Base-by-base conservation (phyloP, 1,140 invertebrate species). In the Aphidius gifuensis region DNA sequence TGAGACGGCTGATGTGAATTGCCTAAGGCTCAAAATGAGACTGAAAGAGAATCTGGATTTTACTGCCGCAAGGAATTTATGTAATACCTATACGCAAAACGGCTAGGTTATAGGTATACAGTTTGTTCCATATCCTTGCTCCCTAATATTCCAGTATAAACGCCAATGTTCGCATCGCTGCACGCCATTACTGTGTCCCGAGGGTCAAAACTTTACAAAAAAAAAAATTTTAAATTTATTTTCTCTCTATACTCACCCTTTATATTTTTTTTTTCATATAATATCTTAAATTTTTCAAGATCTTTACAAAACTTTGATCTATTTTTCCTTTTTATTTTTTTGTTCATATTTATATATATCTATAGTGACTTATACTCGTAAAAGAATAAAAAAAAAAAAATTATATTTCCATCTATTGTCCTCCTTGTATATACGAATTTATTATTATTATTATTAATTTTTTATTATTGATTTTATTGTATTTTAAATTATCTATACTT, bases 151-250 rank as follows among this genome's bases (percentile, higher is more conserved):
- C 58, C 59, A 56, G 61, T 61, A 66, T 66, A 64, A 66, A 66
- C 66, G 62, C 59, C 56, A 64, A 67, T 64, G 62, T 56, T 64
- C 59, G 62, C 21, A 50, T 61, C 60, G 53, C 57, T 64, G 66
- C 66, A 67, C 66, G 66, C 66, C 66, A 67, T 67, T 67, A 67
- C 66, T 60, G 66, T 64, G 66, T 64, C 62, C 62, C 66, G 62
- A 53, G 56, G 66, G 62, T 58, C 62, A 64, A 67, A 67, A 67
- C 66, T 67, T 67, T 60, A 60, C 66, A 62, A 67, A 67, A 67
- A 67, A 67, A 64, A 55, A 55, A 32, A 32, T 32, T 32, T 40
- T 56, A 51, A 67, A 67, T 67, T 67, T 67, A 67, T 67, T 62
- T 67, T 40, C 58, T 47, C 9, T 59, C n/a, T 44, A 32, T 49